These are phyloP conservation scores for Scartelaos histophorus DNA, from an alignment of 2,113 vertebrate genomes.

Conservation along the genomic window DNA sequence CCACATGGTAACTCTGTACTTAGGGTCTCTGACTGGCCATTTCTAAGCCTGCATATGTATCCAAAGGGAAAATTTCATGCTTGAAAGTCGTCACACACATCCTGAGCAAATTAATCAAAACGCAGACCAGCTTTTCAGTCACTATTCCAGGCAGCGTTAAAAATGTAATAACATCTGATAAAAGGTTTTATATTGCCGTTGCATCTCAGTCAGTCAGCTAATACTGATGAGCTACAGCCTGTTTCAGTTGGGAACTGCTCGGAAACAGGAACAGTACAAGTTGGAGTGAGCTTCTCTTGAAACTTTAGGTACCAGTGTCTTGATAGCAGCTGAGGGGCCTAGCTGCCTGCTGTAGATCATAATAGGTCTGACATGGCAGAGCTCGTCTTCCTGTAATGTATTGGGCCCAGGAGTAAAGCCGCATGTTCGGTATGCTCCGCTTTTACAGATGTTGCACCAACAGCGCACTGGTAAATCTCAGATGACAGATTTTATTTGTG, in stretches of 20 bases:
- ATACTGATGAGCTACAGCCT: conserved; percentile 18
- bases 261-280: conserved; percentile 15
- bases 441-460: conserved; percentile 46
- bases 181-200: conserved; percentile 14
- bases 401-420: conserved; percentile 12
- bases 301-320: conserved; percentile 34
- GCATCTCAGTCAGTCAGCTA: not conserved
- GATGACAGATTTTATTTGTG: conserved; percentile 10
- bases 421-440: conserved; percentile 38
- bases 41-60: conserved; percentile 16
- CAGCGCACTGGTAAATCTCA: conserved; percentile 38
- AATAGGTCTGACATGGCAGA: conserved; percentile 25
- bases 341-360: conserved; percentile 33
- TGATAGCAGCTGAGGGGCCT: conserved; percentile 28
- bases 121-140: not conserved
- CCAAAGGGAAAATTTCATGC: not conserved
- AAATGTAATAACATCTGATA: conserved; percentile 11
- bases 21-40: conserved; percentile 12
- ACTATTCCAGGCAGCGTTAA: not conserved
- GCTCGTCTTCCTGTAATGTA: conserved; percentile 44
- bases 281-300: conserved; percentile 7
- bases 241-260: conserved; percentile 39
- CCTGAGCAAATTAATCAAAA: conserved; percentile 13
- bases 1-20: conserved; percentile 54
- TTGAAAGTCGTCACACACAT: not conserved